Conservation (phyloP, 2,113 vertebrate genomes). For the Hypomesus transpacificus region DNA sequence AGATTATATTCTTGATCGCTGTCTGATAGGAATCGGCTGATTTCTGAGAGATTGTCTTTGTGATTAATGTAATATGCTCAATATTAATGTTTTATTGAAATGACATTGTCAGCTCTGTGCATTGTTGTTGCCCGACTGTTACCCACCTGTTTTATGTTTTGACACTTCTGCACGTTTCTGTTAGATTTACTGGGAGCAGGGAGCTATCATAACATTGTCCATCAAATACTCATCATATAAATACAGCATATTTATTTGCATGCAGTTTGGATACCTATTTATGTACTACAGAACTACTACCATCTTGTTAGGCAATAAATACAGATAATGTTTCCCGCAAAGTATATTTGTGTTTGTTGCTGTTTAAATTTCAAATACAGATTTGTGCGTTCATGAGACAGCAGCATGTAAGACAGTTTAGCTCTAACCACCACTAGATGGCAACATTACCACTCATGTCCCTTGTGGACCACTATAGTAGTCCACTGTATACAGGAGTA, state of each 20-base stretch:
- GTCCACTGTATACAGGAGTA: too few species aligned
- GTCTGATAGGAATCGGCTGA: background rate
- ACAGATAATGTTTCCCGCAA: background rate
- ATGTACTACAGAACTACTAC: background rate
- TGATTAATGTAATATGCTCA: background rate
- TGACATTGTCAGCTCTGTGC: background rate
- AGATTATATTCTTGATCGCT: background rate
- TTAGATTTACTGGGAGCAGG: background rate
- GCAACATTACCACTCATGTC: conserved; percentile 17
- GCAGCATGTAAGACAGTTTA: background rate
- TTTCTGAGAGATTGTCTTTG: background rate
- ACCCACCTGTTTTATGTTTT: background rate
- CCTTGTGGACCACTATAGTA: too few species aligned
- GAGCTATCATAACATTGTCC: background rate
- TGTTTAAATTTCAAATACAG: background rate
- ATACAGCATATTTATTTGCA: background rate
- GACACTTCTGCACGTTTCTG: background rate
- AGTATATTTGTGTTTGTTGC: background rate
- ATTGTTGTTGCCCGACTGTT: background rate
- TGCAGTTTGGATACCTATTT: background rate
- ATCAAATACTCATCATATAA: background rate
- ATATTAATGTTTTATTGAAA: background rate
- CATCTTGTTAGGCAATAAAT: conserved; percentile 1
- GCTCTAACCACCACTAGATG: conserved; percentile 38
- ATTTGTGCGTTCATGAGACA: background rate